A percentile compares a stretch with the other conserved stretches of the same genome.
phyloP scores from a whole-genome alignment of 2,113 vertebrate genomes.

The Rattus norvegicus region GRCr8 NC_086027.1:66116501-66117000 shows the following conservation, averaged over 20 bases:
- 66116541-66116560: not conserved
- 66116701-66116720: not conserved
- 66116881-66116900: not conserved
- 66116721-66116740: not conserved
- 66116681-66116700: not conserved
- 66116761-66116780: slow-evolving; percentile 1
- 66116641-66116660: not conserved
- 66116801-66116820: not conserved
- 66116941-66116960: too few relatives aligned
- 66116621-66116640: not conserved
- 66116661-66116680: not conserved
- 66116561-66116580: not conserved
- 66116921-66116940: not conserved
- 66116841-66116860: not conserved
- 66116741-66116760: not conserved
- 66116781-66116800: not conserved
- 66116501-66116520: slow-evolving; percentile 20
- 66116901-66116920: not conserved
- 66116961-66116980: not conserved
- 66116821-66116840: not conserved
- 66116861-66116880: not conserved
- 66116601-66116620: not conserved
- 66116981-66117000: not conserved
- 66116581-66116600: not conserved
- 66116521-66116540: not conserved